A percentile compares a stretch with the other conserved stretches of the same genome.
phyloP scores from a whole-genome alignment of 1,140 invertebrate genomes.

The Drosophila elegans region DNA sequence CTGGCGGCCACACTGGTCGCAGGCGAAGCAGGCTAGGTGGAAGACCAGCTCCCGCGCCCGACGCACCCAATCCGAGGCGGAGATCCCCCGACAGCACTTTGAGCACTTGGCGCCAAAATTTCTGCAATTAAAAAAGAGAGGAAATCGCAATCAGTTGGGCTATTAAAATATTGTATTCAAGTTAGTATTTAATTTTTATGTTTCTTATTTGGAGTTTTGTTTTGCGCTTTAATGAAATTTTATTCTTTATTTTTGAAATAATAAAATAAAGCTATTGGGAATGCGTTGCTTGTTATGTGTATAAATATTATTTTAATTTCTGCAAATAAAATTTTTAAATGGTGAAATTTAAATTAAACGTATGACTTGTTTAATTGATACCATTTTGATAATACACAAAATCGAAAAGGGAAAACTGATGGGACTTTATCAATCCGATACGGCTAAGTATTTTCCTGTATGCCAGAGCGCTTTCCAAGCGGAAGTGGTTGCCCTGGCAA shows the following conservation, averaged over 20 bases:
- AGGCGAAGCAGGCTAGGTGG: slow-evolving; percentile 99
- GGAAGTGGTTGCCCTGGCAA: slow-evolving; percentile 64
- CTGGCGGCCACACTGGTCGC: slow-evolving; percentile 98
- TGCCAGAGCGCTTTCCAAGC: slow-evolving; percentile 63
- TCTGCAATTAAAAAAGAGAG: slow-evolving; percentile 88
- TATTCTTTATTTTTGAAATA: too few relatives aligned
- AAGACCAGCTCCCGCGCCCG: slow-evolving; percentile 97
- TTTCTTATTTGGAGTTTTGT: too few relatives aligned
- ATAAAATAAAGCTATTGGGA: too few relatives aligned
- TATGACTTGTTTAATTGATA: too few relatives aligned
- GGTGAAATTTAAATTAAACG: too few relatives aligned
- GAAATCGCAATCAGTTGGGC: slow-evolving; percentile 48
- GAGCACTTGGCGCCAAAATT: slow-evolving; percentile 98
- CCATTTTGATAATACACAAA: too few relatives aligned
- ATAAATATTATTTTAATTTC: too few relatives aligned
- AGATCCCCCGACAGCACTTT: slow-evolving; percentile 96
- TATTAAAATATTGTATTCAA: neutral
- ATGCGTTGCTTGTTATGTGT: too few relatives aligned
- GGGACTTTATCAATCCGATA: slow-evolving; percentile 23
- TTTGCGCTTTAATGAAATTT: too few relatives aligned
- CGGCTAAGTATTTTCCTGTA: slow-evolving; percentile 20
- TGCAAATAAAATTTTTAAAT: too few relatives aligned
- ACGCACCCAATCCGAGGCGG: slow-evolving; percentile 98
- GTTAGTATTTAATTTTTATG: too few relatives aligned
- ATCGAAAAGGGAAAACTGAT: slow-evolving; percentile 7